These are phyloP conservation scores for Mactromeris polynyma DNA, from an alignment of 2,888 invertebrate genomes.

Conservation along the genomic window DNA sequence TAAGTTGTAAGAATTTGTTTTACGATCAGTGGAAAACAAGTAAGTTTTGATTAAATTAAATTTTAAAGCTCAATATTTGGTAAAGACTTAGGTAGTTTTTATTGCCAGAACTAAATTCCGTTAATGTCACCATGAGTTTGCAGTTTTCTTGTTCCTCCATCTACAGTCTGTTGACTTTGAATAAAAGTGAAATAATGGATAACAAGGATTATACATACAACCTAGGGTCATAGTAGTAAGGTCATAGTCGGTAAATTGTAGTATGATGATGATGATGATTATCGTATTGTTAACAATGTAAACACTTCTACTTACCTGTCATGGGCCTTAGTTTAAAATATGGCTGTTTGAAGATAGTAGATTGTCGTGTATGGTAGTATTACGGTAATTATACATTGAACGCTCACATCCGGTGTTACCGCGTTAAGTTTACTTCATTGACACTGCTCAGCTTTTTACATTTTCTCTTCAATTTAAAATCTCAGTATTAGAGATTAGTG, in stretches of 20 bases:
- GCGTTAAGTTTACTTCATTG: background rate
- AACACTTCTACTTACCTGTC: slow-evolving; percentile 3
- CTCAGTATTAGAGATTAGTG: too few relatives aligned
- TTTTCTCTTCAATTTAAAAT: background rate
- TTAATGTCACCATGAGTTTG: background rate
- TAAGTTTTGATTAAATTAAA: too few relatives aligned
- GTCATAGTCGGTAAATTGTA: background rate
- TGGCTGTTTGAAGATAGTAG: too few relatives aligned
- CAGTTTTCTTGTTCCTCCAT: background rate
- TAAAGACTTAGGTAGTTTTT: too few relatives aligned
- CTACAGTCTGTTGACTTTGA: background rate
- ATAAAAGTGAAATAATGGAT: slow-evolving; percentile 11
- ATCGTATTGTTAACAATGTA: background rate
- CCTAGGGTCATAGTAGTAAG: background rate
- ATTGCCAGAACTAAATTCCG: too few relatives aligned
- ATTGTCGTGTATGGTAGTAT: too few relatives aligned
- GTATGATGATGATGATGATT: background rate
- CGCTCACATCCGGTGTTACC: background rate
- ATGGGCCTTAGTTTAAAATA: background rate
- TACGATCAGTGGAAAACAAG: too few relatives aligned
- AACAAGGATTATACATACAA: background rate
- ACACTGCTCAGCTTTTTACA: background rate
- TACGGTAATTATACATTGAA: background rate
- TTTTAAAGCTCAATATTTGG: too few relatives aligned
- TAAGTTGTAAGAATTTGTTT: too few relatives aligned